phyloP scores from a whole-genome alignment of 2,113 vertebrate genomes.

The Empidonax traillii region DNA sequence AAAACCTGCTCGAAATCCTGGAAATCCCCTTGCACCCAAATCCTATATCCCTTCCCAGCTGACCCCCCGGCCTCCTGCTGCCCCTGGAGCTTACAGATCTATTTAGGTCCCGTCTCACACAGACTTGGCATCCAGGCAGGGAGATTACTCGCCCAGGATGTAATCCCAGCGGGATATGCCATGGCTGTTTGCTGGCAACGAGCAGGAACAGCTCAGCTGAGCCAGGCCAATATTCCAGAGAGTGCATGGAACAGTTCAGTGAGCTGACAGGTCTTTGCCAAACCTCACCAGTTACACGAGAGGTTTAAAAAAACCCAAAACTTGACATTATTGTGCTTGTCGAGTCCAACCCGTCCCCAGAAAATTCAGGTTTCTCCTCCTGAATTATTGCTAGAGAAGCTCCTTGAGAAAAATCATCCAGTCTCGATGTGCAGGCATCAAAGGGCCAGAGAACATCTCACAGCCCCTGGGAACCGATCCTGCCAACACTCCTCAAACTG shows the following conservation, averaged over 20 bases:
- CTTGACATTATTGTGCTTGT: background rate
- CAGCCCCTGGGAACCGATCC: background rate
- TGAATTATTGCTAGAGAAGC: background rate
- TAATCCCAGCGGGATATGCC: background rate
- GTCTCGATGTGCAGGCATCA: background rate
- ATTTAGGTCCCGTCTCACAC: background rate
- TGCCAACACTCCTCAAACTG: background rate
- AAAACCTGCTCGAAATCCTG: background rate
- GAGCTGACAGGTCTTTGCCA: background rate
- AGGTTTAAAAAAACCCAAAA: background rate
- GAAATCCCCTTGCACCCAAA: background rate
- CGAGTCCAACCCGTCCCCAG: background rate
- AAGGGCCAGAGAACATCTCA: background rate
- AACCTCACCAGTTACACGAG: background rate
- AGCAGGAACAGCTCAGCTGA: background rate
- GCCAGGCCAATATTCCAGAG: background rate
- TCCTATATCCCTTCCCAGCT: background rate
- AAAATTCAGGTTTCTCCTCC: background rate
- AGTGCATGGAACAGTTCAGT: fast-evolving
- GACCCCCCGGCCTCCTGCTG: background rate
- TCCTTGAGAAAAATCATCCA: background rate
- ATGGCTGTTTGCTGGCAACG: background rate
- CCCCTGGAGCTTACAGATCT: background rate
- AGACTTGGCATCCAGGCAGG: background rate
- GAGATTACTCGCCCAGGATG: background rate